Percentiles rank a stretch among this genome's conserved stretches.
These are phyloP conservation scores for Petrocephalus zakoni DNA, from an alignment of 2,113 vertebrate genomes.

Conservation along the genomic window DNA sequence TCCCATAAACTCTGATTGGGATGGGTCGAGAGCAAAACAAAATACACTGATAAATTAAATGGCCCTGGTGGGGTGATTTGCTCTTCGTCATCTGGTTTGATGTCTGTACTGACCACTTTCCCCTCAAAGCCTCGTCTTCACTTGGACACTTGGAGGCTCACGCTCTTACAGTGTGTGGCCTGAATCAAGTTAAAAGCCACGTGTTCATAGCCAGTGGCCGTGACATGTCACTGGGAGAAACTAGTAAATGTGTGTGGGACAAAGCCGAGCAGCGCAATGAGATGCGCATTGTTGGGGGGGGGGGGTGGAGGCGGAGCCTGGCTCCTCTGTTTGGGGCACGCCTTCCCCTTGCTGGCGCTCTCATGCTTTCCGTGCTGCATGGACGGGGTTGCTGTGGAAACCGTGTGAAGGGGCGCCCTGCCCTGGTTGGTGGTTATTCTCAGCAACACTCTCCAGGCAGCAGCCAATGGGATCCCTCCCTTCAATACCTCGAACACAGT, in stretches of 20 bases:
- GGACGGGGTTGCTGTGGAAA: conserved; percentile 65
- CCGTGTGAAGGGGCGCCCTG: conserved; percentile 51
- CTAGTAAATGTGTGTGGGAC: not conserved
- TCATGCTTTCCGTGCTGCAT: conserved; percentile 42
- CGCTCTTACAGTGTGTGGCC: not conserved
- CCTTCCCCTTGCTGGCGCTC: conserved; percentile 19
- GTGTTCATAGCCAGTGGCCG: not conserved
- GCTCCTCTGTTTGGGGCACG: not conserved
- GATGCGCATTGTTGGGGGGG: not conserved
- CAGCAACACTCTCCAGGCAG: conserved; percentile 58
- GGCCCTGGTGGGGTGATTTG: not conserved
- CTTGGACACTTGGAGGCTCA: not conserved
- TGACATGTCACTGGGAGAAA: not conserved
- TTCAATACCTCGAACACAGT: conserved; percentile 44
- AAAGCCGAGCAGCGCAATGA: not conserved
- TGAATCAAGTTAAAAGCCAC: not conserved
- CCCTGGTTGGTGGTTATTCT: conserved; percentile 67
- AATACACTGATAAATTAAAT: not conserved
- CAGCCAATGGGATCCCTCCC: conserved; percentile 49
- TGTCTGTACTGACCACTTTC: not conserved
- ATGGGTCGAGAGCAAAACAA: not conserved
- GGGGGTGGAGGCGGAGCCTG: not conserved
- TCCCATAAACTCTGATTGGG: too few species aligned
- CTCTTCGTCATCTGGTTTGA: not conserved
- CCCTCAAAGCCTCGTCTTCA: not conserved